Evolutionary conservation across 2,113 vertebrate species (phyloP).

Genomic region (Lasiurus cinereus): DNA sequence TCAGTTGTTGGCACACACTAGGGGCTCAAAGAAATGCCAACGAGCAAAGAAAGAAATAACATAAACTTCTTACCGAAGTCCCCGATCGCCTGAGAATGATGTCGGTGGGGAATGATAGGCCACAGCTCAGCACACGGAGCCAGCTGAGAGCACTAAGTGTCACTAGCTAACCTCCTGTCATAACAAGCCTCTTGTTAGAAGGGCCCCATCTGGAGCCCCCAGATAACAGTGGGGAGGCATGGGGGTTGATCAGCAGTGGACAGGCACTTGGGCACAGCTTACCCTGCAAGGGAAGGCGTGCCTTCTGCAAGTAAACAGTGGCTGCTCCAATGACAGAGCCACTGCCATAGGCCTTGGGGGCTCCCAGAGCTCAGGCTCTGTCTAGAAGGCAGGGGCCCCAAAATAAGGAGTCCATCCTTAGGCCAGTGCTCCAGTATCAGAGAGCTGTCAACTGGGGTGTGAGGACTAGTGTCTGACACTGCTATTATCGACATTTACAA

Average conservation of each 20-base stretch:
- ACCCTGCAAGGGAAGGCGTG: neutral
- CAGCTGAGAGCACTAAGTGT: neutral
- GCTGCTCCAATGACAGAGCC: fast-evolving
- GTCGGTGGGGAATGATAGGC: neutral
- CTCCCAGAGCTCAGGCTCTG: neutral
- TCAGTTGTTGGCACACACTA: neutral
- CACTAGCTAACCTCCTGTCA: neutral
- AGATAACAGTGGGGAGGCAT: neutral
- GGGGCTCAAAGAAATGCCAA: neutral
- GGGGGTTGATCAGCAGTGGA: neutral
- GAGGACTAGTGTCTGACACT: neutral
- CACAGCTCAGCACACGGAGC: neutral
- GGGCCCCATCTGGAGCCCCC: neutral
- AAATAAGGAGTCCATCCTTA: neutral
- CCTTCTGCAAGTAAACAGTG: neutral
- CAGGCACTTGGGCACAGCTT: neutral
- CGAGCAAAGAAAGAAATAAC: neutral
- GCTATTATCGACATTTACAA: no score
- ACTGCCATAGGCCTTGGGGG: fast-evolving
- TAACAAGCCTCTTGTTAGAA: neutral
- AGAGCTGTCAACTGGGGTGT: neutral
- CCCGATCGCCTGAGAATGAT: neutral
- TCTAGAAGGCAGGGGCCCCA: fast-evolving
- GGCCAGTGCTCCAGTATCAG: neutral
- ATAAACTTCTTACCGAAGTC: neutral